Percentiles rank a stretch among this genome's conserved stretches.
Conservation (phyloP, 2,797 vertebrate species). For the Lophotriccus pileatus region DNA sequence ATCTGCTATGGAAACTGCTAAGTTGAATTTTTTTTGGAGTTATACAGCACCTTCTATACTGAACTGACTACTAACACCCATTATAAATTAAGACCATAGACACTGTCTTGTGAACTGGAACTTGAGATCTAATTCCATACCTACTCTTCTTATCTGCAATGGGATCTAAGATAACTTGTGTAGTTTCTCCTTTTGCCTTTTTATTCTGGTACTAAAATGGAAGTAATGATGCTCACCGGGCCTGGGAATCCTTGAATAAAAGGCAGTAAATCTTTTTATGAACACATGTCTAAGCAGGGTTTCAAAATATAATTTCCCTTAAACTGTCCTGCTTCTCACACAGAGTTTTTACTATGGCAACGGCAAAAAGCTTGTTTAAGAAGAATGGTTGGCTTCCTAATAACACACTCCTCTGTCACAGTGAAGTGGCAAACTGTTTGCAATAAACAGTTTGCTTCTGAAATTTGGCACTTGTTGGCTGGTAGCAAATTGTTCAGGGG, state of each 20-base stretch:
- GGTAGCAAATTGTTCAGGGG: neutral
- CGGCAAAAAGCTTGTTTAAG: neutral
- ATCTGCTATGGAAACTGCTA: neutral
- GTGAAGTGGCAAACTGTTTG: neutral
- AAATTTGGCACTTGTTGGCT: conserved; percentile 2
- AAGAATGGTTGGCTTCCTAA: neutral
- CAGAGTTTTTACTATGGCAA: neutral
- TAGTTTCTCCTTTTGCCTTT: neutral
- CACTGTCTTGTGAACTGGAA: neutral
- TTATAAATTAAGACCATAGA: neutral
- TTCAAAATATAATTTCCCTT: neutral
- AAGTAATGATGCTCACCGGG: neutral
- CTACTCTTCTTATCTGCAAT: neutral
- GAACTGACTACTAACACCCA: neutral
- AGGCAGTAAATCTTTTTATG: neutral
- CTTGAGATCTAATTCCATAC: neutral
- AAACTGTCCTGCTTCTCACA: neutral
- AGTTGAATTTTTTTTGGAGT: neutral
- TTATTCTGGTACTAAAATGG: neutral
- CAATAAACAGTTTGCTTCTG: neutral
- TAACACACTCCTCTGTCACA: neutral
- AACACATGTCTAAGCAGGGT: neutral
- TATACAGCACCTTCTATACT: neutral
- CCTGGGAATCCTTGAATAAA: neutral
- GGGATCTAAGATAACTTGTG: neutral